Conservation (phyloP, 2,888 invertebrate genomes). For the Pecten maximus region DNA sequence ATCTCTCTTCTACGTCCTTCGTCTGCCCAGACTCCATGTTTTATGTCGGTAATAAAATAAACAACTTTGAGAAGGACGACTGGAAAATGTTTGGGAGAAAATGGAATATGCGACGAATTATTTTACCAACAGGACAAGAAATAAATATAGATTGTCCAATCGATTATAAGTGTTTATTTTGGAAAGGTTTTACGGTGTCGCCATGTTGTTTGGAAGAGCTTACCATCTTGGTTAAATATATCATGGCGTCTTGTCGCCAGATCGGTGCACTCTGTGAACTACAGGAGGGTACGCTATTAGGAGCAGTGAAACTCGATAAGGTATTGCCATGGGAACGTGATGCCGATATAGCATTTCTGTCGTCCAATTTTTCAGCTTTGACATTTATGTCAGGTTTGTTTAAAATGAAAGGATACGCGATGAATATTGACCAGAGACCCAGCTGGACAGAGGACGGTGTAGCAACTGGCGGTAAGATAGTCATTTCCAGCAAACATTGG, state of each 20-base stretch:
- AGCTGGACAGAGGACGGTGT: slow-evolving; percentile 59
- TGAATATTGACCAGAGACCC: slow-evolving; percentile 43
- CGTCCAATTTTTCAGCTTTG: slow-evolving; percentile 67
- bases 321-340: slow-evolving; percentile 80
- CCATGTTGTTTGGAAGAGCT: slow-evolving; percentile 73
- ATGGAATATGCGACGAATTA: slow-evolving; percentile 54
- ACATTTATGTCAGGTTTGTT: slow-evolving; percentile 45
- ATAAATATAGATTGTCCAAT: slow-evolving; percentile 61
- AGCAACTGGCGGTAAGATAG: slow-evolving; percentile 65
- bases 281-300: slow-evolving; percentile 76
- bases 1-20: slow-evolving; percentile 58
- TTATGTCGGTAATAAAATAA: slow-evolving; percentile 55
- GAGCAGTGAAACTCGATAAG: slow-evolving; percentile 79
- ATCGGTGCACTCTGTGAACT: slow-evolving; percentile 72
- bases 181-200: slow-evolving; percentile 59
- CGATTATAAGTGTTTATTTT: slow-evolving; percentile 27
- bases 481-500: slow-evolving; percentile 64
- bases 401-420: slow-evolving; percentile 49
- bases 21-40: slow-evolving; percentile 80
- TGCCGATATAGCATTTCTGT: slow-evolving; percentile 71
- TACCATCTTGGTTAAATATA: slow-evolving; percentile 62
- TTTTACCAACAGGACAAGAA: slow-evolving; percentile 65
- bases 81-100: slow-evolving; percentile 53
- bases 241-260: slow-evolving; percentile 67
- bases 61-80: neutral